Conservation (phyloP, 2,888 invertebrate genomes). For the Dusona sp. region DNA sequence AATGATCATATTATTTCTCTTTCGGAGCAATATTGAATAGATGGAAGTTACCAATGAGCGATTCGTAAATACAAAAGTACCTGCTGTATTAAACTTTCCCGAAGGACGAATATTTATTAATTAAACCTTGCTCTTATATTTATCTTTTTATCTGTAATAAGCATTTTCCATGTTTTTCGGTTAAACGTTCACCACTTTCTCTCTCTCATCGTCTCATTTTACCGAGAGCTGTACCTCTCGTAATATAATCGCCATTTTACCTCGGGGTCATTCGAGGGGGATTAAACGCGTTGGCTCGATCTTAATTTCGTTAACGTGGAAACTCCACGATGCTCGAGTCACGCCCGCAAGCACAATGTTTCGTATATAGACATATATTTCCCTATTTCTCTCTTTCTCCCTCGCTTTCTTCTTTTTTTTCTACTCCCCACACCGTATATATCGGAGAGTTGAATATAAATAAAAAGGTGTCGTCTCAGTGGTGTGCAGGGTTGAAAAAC, state of each 20-base stretch:
- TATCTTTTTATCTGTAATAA: conserved; percentile 33
- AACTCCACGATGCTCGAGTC: conserved; percentile 33
- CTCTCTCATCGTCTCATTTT: background rate
- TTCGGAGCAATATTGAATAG: background rate
- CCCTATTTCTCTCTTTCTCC: background rate
- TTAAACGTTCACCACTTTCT: conserved; percentile 27
- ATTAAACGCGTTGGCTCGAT: conserved; percentile 53
- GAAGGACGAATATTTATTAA: conserved; percentile 7
- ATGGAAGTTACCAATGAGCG: conserved; percentile 2
- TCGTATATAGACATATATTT: conserved; percentile 2
- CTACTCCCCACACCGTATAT: background rate
- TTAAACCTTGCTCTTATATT: conserved; percentile 21
- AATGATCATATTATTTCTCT: background rate
- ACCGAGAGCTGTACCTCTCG: conserved; percentile 10
- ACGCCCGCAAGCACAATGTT: conserved; percentile 14
- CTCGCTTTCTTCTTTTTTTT: conserved; percentile 1
- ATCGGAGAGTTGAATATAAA: conserved; percentile 49
- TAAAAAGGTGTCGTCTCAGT: conserved; percentile 55
- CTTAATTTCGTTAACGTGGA: conserved; percentile 59
- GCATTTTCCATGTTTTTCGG: conserved; percentile 31
- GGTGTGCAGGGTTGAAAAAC: conserved; percentile 59
- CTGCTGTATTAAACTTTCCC: conserved; percentile 1
- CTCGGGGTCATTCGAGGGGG: conserved; percentile 40
- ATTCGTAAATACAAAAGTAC: background rate
- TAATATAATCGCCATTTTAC: conserved; percentile 45